Percentiles rank a stretch among this genome's conserved stretches.
These are phyloP conservation scores for Eurystomus glaucurus DNA, from an alignment of 2,797 vertebrate species.

Conservation along the genomic window DNA sequence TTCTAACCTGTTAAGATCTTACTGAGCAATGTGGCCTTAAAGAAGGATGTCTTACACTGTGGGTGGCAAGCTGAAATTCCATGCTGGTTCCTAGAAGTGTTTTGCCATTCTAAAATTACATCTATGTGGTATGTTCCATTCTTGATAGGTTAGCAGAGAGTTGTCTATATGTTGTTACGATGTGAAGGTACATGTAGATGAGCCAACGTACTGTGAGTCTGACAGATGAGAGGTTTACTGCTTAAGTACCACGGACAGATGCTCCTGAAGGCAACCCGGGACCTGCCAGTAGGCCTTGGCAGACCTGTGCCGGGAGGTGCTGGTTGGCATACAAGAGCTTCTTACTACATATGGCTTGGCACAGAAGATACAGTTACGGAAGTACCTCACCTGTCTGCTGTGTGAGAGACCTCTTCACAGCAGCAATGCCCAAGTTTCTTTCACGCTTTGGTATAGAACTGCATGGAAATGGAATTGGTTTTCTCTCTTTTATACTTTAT, in stretches of 20 bases:
- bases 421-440: neutral
- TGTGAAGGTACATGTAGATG: rapidly evolving
- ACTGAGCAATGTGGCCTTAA: neutral
- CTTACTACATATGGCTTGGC: neutral
- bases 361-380: neutral
- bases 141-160: neutral
- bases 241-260: constrained; percentile 64
- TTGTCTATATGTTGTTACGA: rapidly evolving
- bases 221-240: neutral
- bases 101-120: neutral
- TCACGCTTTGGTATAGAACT: neutral
- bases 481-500: neutral
- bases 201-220: rapidly evolving
- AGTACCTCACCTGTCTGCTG: neutral
- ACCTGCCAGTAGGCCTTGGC: rapidly evolving
- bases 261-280: neutral
- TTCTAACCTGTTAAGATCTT: neutral
- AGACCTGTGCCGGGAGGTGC: neutral
- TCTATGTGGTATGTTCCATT: rapidly evolving
- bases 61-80: neutral
- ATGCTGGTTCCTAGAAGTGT: neutral
- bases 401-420: neutral
- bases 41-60: neutral
- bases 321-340: neutral
- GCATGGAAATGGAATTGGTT: neutral